A percentile compares a stretch with the other conserved stretches of the same genome.
Conservation (phyloP, 2,888 invertebrate genomes). For the Villa cingulata region DNA sequence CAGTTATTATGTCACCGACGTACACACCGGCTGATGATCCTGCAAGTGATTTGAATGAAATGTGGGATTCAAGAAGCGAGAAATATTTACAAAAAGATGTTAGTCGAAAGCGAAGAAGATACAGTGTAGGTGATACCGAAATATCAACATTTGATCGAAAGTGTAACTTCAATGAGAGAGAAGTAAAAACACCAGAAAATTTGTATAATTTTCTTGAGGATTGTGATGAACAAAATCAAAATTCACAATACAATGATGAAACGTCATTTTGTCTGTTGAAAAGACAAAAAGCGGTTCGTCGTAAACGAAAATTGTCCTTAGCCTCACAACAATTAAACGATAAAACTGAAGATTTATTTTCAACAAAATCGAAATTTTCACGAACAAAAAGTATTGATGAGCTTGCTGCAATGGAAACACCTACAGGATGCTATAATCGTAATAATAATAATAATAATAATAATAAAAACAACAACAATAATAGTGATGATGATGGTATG, state of each 20-base stretch:
- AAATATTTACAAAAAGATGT: slow-evolving; percentile 15
- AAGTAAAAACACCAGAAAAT: slow-evolving; percentile 5
- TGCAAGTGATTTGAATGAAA: slow-evolving; percentile 33
- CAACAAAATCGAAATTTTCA: slow-evolving; percentile 22
- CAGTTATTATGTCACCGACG: slow-evolving; percentile 25
- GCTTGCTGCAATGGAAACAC: slow-evolving; percentile 14
- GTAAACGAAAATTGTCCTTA: slow-evolving; percentile 25
- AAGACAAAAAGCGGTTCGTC: slow-evolving; percentile 28
- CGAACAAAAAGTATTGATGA: slow-evolving; percentile 13
- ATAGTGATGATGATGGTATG: no score
- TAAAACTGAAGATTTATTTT: slow-evolving; percentile 26
- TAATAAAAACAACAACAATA: no score
- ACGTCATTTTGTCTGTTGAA: slow-evolving; percentile 20
- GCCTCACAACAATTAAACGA: slow-evolving; percentile 14
- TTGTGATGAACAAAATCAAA: neutral
- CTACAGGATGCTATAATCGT: slow-evolving; percentile 15
- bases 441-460: no score
- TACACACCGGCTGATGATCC: slow-evolving; percentile 35
- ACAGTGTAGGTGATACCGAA: neutral
- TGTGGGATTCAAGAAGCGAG: slow-evolving; percentile 25
- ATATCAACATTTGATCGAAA: neutral
- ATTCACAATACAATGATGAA: neutral
- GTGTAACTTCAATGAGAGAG: slow-evolving; percentile 1
- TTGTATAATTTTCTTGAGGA: neutral
- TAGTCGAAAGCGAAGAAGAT: slow-evolving; percentile 4